Conservation (phyloP, 2,888 invertebrate genomes). For the Salticus scenicus region DNA sequence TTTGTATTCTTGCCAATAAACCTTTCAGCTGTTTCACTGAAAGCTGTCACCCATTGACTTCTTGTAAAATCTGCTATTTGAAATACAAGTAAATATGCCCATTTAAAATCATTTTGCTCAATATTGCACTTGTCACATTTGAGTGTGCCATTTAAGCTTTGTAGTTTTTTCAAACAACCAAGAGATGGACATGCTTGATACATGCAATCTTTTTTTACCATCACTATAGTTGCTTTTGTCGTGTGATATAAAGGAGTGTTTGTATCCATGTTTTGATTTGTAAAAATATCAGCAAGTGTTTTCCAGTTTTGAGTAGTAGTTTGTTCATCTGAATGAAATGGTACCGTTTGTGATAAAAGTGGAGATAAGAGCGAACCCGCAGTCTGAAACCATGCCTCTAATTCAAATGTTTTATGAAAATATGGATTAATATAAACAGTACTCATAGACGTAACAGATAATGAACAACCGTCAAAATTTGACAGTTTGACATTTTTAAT, state of each 20-base stretch:
- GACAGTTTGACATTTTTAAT: conserved; percentile 88
- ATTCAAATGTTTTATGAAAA: conserved; percentile 86
- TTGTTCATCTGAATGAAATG: conserved; percentile 35
- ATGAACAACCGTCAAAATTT: conserved; percentile 84
- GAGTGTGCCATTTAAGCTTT: conserved; percentile 90
- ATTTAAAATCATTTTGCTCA: conserved; percentile 89
- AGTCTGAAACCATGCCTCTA: conserved; percentile 92
- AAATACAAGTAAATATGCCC: conserved; percentile 83
- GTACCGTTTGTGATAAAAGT: conserved; percentile 78
- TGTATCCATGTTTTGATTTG: conserved; percentile 80
- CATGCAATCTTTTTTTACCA: conserved; percentile 85
- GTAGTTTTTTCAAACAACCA: conserved; percentile 94
- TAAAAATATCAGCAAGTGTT: conserved; percentile 84
- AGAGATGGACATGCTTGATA: conserved; percentile 94
- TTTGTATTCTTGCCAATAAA: conserved; percentile 83
- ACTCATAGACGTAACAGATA: conserved; percentile 75
- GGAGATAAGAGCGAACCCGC: conserved; percentile 76
- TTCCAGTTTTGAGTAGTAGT: conserved; percentile 79
- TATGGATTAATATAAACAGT: conserved; percentile 89
- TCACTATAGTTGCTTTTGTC: conserved; percentile 85
- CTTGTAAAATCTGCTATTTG: conserved; percentile 88
- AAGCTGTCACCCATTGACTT: conserved; percentile 92
- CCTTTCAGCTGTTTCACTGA: conserved; percentile 85
- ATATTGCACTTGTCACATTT: conserved; percentile 95
- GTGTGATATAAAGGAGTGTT: conserved; percentile 89